Evolutionary conservation across 1,140 invertebrate genomes (phyloP).

Genomic region (Drosophila saltans): DNA sequence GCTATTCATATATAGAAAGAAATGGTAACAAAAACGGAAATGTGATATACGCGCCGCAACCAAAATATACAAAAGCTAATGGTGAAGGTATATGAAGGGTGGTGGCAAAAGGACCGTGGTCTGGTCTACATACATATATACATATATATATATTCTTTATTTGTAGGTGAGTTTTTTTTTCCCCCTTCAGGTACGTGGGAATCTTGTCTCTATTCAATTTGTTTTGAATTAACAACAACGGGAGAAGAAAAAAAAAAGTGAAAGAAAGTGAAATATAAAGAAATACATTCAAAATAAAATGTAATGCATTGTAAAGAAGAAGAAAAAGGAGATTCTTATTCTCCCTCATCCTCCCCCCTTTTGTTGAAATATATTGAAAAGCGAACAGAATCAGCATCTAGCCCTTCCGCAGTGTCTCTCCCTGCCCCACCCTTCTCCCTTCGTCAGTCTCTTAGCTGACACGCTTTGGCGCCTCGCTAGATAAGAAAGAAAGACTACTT

Average conservation of each 20-base stretch:
- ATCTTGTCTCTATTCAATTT: constrained; percentile 74
- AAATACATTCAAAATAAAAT: constrained; percentile 33
- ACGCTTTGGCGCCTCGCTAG: constrained; percentile 74
- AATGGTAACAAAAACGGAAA: constrained; percentile 80
- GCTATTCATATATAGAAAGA: constrained; percentile 68
- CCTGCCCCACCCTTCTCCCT: constrained; percentile 14
- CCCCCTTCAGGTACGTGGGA: constrained; percentile 45
- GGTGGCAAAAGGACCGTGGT: constrained; percentile 50
- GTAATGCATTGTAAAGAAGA: constrained; percentile 67
- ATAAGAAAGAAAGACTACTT: constrained; percentile 61
- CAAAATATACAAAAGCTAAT: constrained; percentile 69
- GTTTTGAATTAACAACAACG: constrained; percentile 14
- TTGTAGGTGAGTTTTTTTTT: constrained; percentile 63
- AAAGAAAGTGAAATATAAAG: constrained; percentile 62
- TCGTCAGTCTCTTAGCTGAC: constrained; percentile 51
- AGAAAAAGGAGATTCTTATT: constrained; percentile 46
- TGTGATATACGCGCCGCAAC: constrained; percentile 75
- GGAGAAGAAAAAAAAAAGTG: not conserved
- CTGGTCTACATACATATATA: constrained; percentile 21
- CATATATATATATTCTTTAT: not conserved
- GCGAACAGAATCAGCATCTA: constrained; percentile 23
- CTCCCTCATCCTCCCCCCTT: constrained; percentile 10
- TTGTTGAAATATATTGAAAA: constrained; percentile 46
- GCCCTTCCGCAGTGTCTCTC: constrained; percentile 14
- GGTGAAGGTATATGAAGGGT: constrained; percentile 15